Base-by-base conservation (phyloP, 2,888 invertebrate genomes). In the Protophormia terraenovae region DNA sequence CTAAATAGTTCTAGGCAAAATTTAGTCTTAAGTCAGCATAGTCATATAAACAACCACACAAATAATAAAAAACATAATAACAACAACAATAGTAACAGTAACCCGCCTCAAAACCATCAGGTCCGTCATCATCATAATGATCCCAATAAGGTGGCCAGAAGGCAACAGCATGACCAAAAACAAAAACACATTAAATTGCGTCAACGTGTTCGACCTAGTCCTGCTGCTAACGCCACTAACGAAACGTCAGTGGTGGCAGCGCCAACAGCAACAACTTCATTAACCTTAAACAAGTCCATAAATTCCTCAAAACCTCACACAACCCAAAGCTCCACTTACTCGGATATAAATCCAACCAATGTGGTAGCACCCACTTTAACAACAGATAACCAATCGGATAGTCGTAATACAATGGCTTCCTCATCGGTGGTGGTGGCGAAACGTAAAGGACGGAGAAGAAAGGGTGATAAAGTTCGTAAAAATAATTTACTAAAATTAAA, bases 101-200 rank as follows among this genome's bases (percentile, higher is more conserved):
- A 87, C 75, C 87, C 87, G 80, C 88, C 87, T 86, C 89, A 89
- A 71, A 90, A 90, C 77, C 92, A 92, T 90, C 90, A 89, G 87
- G 90, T 92, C 87, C 90, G 92, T 83, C 92, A 92, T 89, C 92
- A 92, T 90, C 92, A 92, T 87, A 90, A 91, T 89, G 90, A 91
- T 90, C 90, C 91, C 76, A 89, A 89, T 86, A 87, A 88, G 87
- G 88, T 90, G 86, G 89, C 89, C 86, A 89, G 91, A 79, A 90
- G 92, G 83, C 89, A 91, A 82, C 90, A 92, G 60, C 90, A 89
- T 84, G 89, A 90, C 80, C 89, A 89, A 81, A 90, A 90, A 66
- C 90, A 89, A 83, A 90, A 90, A 89, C n/a, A n/a, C n/a, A 89
- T 90, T 69, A 89, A 89, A 81, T 77, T 88, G 83, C 88, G 87